These are phyloP conservation scores for Meteorus cinctellus DNA, from an alignment of 2,888 invertebrate genomes.

Conservation along the genomic window DNA sequence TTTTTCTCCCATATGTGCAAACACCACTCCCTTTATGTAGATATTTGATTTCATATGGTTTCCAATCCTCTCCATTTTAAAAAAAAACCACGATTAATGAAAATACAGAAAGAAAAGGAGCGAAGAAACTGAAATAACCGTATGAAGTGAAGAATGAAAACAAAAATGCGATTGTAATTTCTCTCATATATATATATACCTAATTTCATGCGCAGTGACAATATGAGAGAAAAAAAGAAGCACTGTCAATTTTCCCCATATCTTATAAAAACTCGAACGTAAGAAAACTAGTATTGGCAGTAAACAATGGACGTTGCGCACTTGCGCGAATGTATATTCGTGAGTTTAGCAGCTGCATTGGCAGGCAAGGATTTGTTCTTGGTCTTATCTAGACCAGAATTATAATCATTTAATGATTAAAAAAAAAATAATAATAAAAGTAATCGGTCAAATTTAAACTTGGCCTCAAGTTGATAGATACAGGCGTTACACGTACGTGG, in stretches of 20 bases:
- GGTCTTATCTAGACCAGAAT: slow-evolving; percentile 23
- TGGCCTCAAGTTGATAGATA: slow-evolving; percentile 55
- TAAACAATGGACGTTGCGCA: slow-evolving; percentile 70
- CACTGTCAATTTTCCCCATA: slow-evolving; percentile 28
- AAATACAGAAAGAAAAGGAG: background rate
- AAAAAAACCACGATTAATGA: background rate
- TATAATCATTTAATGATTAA: background rate
- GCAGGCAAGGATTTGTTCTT: slow-evolving; percentile 58
- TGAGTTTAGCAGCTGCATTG: slow-evolving; percentile 65
- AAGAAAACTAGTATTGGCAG: slow-evolving; percentile 69
- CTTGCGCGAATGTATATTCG: slow-evolving; percentile 67
- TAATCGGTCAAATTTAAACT: slow-evolving; percentile 45
- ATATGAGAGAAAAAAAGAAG: slow-evolving; percentile 29
- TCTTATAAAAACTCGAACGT: slow-evolving; percentile 65
- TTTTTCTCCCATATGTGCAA: background rate
- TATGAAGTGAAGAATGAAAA: background rate
- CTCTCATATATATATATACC: background rate
- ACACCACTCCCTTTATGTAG: background rate
- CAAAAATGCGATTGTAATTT: background rate
- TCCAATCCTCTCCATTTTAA: background rate
- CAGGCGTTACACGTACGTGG: slow-evolving; percentile 78
- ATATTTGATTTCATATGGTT: background rate
- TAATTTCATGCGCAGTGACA: background rate
- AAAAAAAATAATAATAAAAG: slow-evolving; percentile 15
- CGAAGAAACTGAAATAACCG: background rate